Evolutionary conservation across 1,140 invertebrate species (phyloP), one percentile per base, ranked within the genome.

Genomic region (Cyphomyrmex costatus): DNA sequence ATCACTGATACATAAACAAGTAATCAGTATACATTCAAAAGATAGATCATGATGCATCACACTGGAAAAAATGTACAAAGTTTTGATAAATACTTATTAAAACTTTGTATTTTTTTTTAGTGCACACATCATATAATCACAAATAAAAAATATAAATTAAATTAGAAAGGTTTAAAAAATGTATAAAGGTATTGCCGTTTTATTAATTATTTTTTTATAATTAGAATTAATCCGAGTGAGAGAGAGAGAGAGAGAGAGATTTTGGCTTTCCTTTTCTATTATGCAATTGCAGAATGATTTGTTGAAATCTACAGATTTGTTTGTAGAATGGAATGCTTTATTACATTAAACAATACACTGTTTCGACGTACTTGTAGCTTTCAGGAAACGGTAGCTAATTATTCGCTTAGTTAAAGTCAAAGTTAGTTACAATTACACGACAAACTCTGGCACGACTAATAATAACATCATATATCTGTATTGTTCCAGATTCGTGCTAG

Each of bases 401-500:
- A 83, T 73, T 83, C 68, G 79, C 79, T 61, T 60, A 74, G 79
- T 73, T 60, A 60, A 60, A 74, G 68, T 49, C 79, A 3, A 83
- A 83, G 79, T 83, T 83, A 60, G 68, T 83, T 85, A 85, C 82
- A 85, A 85, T 85, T 85, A 85, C 46, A 49, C 60, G 60, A 78
- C 58, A 42, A 63, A 85, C 82, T 85, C 46, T 30, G 27, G n/a
- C 36, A 53, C 16, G 36, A 73, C 68, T 83, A 74, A 83, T 83
- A 83, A 83, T 73, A 83, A 83, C 51, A 53, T 51, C n/a, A 61
- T 85, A 51, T 66, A 68, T 56, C 86, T 83, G 30, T 73, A 53
- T 88, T 89, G 88, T 89, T 89, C 46, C 88, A 89, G 88, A 89
- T 89, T 86, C 65, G 71, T 60, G 78, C 65, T 85, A 78, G 65